A percentile compares a stretch with the other conserved stretches of the same genome.
Conservation (phyloP, 2,797 vertebrate species). For the Trachurus trachurus region DNA sequence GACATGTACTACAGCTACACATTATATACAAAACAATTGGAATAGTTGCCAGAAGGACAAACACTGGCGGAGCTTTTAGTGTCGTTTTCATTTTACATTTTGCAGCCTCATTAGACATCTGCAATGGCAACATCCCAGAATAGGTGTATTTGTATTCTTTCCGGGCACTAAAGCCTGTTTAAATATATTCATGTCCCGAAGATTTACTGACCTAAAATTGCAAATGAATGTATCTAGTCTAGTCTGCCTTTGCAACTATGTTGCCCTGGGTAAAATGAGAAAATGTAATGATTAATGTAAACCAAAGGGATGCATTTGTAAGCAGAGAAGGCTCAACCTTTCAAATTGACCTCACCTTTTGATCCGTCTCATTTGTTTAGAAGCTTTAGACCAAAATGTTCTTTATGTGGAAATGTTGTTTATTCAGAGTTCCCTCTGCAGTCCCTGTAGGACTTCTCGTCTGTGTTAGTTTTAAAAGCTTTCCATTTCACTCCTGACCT, state of each 20-base stretch:
- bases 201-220: background rate
- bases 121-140: background rate
- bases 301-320: background rate
- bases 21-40: background rate
- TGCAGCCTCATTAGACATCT: slow-evolving; percentile 5
- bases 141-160: background rate
- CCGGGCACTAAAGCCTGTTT: background rate
- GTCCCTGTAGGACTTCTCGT: background rate
- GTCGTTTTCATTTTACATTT: slow-evolving; percentile 10
- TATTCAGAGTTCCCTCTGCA: background rate
- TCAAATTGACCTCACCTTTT: too few species aligned
- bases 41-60: slow-evolving; percentile 9
- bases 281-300: background rate
- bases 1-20: background rate
- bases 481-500: background rate
- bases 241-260: too few species aligned
- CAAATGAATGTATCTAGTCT: background rate
- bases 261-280: too few species aligned
- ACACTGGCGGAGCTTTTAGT: background rate
- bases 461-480: background rate
- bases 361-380: background rate
- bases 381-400: background rate
- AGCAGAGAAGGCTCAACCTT: background rate
- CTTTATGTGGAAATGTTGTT: background rate
- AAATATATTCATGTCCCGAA: background rate